phyloP scores from a whole-genome alignment of 2,797 vertebrate genomes.

The Eospalax fontanierii region DNA sequence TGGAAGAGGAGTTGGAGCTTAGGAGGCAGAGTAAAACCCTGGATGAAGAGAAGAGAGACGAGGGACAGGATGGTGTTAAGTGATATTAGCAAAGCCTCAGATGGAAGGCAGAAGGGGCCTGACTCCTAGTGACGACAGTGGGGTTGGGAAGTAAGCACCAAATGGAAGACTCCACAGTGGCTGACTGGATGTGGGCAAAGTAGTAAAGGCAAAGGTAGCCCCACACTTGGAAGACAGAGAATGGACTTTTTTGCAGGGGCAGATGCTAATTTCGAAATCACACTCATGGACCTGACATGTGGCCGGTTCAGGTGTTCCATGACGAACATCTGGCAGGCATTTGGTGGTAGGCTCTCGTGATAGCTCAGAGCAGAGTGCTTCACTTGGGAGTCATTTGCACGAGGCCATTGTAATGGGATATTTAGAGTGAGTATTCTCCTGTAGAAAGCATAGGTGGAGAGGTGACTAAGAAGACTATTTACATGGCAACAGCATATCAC shows the following conservation, averaged over 20 bases:
- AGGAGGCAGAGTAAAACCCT: background rate
- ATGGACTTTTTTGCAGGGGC: background rate
- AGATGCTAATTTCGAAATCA: conserved; percentile 3
- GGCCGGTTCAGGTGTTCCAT: background rate
- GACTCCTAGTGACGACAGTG: background rate
- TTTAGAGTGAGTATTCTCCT: background rate
- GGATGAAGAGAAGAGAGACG: background rate
- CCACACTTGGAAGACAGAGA: background rate
- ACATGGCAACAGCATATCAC: background rate
- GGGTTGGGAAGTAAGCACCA: background rate
- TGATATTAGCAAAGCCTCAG: background rate
- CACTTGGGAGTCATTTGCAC: background rate
- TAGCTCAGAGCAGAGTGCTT: background rate
- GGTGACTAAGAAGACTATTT: background rate
- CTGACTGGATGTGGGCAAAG: background rate
- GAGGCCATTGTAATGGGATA: background rate
- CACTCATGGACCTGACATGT: background rate
- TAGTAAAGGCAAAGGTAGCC: background rate
- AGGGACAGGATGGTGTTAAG: background rate
- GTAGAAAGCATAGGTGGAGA: background rate
- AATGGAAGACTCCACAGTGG: background rate
- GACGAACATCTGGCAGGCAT: background rate
- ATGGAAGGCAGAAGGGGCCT: background rate
- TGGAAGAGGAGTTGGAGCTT: too few species aligned
- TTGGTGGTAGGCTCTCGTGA: background rate